Evolutionary conservation across 2,797 vertebrate species (phyloP).

Genomic region (Perodicticus potto): DNA sequence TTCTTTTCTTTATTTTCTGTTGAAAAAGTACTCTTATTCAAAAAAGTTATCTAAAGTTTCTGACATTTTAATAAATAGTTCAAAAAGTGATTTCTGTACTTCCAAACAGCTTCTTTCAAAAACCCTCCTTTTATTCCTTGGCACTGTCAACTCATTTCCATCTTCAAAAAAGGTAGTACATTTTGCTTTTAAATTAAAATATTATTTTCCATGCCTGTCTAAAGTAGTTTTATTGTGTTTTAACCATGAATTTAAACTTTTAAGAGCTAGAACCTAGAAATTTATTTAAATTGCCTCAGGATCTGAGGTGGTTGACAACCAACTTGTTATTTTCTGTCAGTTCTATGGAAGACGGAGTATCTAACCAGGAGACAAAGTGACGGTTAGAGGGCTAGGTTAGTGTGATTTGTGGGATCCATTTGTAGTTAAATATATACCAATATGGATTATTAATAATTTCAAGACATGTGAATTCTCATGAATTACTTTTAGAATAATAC

Average conservation of each 20-base stretch:
- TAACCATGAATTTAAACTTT: not conserved
- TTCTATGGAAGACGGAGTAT: not conserved
- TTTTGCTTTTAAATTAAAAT: conserved; percentile 31
- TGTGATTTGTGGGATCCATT: not conserved
- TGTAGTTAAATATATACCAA: not conserved
- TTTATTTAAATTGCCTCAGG: not conserved
- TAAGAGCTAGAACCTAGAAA: not conserved
- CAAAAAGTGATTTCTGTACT: not conserved
- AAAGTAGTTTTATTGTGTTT: not conserved
- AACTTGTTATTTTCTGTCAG: not conserved
- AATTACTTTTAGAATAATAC: not conserved
- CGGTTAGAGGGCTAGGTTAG: not conserved
- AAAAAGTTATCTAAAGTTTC: not conserved
- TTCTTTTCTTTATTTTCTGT: not conserved
- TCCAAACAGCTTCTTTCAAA: not conserved
- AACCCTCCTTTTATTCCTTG: not conserved
- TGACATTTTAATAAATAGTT: not conserved
- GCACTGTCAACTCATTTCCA: not conserved
- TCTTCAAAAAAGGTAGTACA: not conserved
- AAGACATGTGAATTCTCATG: not conserved
- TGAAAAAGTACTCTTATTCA: not conserved
- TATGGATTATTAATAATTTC: not conserved
- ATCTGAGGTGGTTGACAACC: not conserved
- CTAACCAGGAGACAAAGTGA: not conserved
- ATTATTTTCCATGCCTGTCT: not conserved